Conservation (phyloP, 2,888 invertebrate species). For the Dendrolimus houi region DNA sequence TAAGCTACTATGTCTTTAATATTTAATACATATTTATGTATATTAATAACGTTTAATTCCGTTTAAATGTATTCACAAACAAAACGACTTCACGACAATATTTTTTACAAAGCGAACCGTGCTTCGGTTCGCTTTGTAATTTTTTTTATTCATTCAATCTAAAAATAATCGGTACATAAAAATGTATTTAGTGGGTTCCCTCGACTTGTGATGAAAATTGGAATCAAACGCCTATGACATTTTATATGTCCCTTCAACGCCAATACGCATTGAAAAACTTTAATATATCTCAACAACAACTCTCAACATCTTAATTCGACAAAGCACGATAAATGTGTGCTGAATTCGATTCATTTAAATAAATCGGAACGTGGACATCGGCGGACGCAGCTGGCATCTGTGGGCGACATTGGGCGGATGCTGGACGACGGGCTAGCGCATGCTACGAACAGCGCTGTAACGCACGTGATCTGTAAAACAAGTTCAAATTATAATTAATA, state of each 20-base stretch:
- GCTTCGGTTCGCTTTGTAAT: no score
- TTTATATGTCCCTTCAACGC: no score
- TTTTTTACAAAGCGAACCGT: no score
- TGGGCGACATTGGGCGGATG: conserved; percentile 40
- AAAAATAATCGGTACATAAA: no score
- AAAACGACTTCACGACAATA: no score
- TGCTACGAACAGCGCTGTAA: conserved; percentile 67
- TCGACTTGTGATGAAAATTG: no score
- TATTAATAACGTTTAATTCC: no score
- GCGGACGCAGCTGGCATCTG: background rate
- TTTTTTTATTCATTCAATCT: no score
- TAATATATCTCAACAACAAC: background rate
- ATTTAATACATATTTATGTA: background rate
- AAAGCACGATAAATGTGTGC: conserved; percentile 2
- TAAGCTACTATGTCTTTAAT: background rate
- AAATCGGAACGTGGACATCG: conserved; percentile 9
- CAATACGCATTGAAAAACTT: no score
- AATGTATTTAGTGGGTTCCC: no score
- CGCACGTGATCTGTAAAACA: conserved; percentile 50
- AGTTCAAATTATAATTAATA: background rate
- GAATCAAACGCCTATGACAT: no score
- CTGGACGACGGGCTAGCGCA: conserved; percentile 25
- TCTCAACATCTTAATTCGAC: background rate
- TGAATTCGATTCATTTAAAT: conserved; percentile 14
- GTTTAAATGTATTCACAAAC: no score